A percentile compares a stretch with the other conserved stretches of the same genome.
phyloP scores from a whole-genome alignment of 2,888 invertebrate genomes.

The Hypselothyrea guttata region DNA sequence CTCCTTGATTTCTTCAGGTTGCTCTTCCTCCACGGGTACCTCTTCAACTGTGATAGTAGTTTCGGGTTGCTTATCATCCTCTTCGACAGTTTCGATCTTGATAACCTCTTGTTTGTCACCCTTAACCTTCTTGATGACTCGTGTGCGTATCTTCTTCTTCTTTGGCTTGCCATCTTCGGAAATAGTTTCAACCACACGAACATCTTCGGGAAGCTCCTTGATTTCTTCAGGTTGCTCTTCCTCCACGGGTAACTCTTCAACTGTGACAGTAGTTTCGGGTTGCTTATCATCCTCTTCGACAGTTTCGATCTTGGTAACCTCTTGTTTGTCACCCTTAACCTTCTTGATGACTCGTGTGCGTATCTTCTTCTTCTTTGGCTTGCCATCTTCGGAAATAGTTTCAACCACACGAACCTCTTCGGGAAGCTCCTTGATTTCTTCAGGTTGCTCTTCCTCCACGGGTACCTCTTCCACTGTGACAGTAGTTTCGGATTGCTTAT shows the following conservation, averaged over 20 bases:
- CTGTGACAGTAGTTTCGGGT: constrained; percentile 29
- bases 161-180: constrained; percentile 36
- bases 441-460: constrained; percentile 11
- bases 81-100: constrained; percentile 40
- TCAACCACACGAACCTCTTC: constrained; percentile 27
- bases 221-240: constrained; percentile 16
- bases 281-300: constrained; percentile 32
- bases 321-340: constrained; percentile 38
- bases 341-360: constrained; percentile 40
- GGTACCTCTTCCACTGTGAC: constrained; percentile 2
- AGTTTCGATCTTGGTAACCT: constrained; percentile 32
- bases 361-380: constrained; percentile 30
- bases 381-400: constrained; percentile 21
- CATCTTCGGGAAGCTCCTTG: constrained; percentile 29
- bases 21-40: constrained; percentile 10
- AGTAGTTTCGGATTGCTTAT: constrained; percentile 1
- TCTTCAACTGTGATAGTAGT: constrained; percentile 35
- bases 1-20: constrained; percentile 20
- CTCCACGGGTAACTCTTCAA: constrained; percentile 20
- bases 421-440: constrained; percentile 19
- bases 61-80: constrained; percentile 34
- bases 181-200: constrained; percentile 28
- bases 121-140: constrained; percentile 38
- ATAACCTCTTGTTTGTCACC: constrained; percentile 39
- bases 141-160: constrained; percentile 40